These are phyloP conservation scores for Macrophya alboannulata DNA, from an alignment of 2,888 invertebrate genomes.

Conservation along the genomic window DNA sequence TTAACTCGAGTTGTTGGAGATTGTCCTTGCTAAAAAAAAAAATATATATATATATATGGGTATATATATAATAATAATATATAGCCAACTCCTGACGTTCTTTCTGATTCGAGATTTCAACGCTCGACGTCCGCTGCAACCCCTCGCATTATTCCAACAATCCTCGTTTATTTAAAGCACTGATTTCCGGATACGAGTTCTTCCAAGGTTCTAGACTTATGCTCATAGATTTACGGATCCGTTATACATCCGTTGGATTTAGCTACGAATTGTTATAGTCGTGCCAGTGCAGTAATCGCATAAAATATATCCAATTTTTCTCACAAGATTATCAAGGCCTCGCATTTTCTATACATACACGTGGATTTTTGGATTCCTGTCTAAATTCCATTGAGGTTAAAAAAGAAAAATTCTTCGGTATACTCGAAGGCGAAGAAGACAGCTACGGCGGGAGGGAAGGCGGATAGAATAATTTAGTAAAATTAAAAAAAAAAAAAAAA, in stretches of 20 bases:
- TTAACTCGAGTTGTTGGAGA: slow-evolving; percentile 64
- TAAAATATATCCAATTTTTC: not conserved
- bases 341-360: not conserved
- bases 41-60: not conserved
- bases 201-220: not conserved
- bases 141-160: not conserved
- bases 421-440: not conserved
- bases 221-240: not conserved
- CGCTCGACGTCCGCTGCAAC: not conserved
- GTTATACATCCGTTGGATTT: not conserved
- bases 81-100: slow-evolving; percentile 6
- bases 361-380: not conserved
- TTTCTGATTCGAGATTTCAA: not conserved
- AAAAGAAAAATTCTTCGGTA: not conserved
- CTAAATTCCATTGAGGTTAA: not conserved
- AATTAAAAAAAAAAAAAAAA: slow-evolving; percentile 68
- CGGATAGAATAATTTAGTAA: slow-evolving; percentile 67
- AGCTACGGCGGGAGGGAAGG: not conserved
- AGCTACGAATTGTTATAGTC: not conserved
- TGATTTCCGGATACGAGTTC: not conserved
- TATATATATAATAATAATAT: not conserved
- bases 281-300: not conserved
- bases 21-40: slow-evolving; percentile 49
- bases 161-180: not conserved
- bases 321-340: not conserved